Percentiles rank a stretch among this genome's conserved stretches.
Conservation (phyloP, 2,797 vertebrate genomes). For the Macrochelys suwanniensis region DNA sequence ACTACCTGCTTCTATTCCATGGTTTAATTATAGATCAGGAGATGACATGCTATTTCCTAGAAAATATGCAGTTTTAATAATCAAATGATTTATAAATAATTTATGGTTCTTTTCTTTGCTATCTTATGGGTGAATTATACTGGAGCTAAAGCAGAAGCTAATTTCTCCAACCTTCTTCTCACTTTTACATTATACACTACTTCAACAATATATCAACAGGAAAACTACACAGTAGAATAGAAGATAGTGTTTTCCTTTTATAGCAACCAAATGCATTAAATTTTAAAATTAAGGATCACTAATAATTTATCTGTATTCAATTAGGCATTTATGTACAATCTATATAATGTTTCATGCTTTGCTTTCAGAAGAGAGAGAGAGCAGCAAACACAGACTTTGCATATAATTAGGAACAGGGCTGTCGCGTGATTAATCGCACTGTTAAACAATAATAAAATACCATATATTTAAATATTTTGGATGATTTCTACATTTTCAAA, state of each 20-base stretch:
- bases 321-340: not conserved
- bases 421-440: no score
- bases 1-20: slow-evolving; percentile 22
- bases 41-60: slow-evolving; percentile 14
- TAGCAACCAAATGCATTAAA: not conserved
- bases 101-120: not conserved
- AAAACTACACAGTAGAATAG: not conserved
- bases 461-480: no score
- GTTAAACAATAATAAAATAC: no score
- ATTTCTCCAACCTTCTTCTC: slow-evolving; percentile 2
- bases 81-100: slow-evolving; percentile 16
- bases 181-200: not conserved
- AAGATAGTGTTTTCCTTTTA: not conserved
- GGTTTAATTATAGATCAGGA: slow-evolving; percentile 22
- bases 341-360: not conserved
- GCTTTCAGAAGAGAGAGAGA: not conserved
- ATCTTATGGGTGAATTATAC: not conserved
- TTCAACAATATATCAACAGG: slow-evolving; percentile 33
- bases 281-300: not conserved
- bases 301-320: not conserved
- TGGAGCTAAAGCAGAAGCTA: not conserved
- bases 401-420: not conserved
- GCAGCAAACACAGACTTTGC: not conserved
- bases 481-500: no score
- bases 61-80: not conserved